Conservation (phyloP, 2,797 vertebrate species). For the Babyrousa celebensis region DNA sequence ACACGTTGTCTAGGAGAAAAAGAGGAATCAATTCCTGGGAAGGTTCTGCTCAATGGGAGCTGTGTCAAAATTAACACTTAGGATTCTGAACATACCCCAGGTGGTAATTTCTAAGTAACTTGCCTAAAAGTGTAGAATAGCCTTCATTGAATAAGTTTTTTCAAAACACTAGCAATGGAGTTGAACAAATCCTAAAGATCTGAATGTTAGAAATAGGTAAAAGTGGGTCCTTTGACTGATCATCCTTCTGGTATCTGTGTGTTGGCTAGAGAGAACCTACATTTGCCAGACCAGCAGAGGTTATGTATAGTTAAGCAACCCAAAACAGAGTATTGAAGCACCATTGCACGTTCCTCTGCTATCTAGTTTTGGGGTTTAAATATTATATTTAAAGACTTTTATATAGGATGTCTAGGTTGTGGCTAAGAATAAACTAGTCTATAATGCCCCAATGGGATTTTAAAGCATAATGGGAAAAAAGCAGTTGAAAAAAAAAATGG, state of each 20-base stretch:
- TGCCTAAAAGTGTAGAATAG: not conserved
- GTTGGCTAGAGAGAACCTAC: not conserved
- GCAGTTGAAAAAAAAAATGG: not conserved
- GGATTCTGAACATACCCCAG: not conserved
- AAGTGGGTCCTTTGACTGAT: not conserved
- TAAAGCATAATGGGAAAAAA: slow-evolving; percentile 1
- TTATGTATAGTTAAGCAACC: not conserved
- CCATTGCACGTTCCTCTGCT: not conserved
- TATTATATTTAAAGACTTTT: slow-evolving; percentile 2
- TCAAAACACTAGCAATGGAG: not conserved
- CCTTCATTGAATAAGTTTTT: not conserved
- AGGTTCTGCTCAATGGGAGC: not conserved
- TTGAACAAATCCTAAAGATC: slow-evolving; percentile 23
- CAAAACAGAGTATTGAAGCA: not conserved
- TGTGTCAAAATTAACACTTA: slow-evolving; percentile 25
- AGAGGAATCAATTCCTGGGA: not conserved
- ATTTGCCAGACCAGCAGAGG: not conserved
- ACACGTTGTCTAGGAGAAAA: not conserved
- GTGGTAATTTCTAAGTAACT: not conserved
- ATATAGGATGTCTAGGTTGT: not conserved
- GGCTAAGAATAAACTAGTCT: not conserved
- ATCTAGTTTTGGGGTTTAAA: not conserved
- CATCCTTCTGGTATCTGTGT: not conserved
- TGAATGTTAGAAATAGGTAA: slow-evolving; percentile 5
- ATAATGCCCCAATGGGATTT: not conserved